Evolutionary conservation across 2,797 vertebrate species (phyloP).

Genomic region (Darevskia nairensis): DNA sequence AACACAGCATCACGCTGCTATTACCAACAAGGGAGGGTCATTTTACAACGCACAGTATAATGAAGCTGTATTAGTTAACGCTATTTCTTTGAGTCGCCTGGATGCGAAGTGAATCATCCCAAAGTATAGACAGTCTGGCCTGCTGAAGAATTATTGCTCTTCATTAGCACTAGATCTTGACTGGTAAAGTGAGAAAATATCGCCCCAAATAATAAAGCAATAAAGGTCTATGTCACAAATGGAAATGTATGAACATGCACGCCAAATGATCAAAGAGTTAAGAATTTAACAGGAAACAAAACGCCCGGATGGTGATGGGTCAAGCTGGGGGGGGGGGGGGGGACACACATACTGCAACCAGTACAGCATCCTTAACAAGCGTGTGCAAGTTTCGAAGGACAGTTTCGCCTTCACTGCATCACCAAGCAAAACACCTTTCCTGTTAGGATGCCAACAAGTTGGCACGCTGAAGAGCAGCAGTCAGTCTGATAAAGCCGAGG

Average conservation of each 20-base stretch:
- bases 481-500: too few species aligned
- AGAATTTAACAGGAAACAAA: not conserved
- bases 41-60: not conserved
- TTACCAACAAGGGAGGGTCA: conserved; percentile 36
- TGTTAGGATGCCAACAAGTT: too few species aligned
- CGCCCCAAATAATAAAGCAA: not conserved
- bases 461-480: too few species aligned
- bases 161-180: conserved; percentile 9
- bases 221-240: conserved; percentile 5
- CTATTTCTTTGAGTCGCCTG: not conserved
- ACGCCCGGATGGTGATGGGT: too few species aligned
- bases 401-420: not conserved
- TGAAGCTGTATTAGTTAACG: conserved; percentile 12
- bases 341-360: too few species aligned
- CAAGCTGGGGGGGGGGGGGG: too few species aligned
- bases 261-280: not conserved
- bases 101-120: not conserved
- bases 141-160: not conserved
- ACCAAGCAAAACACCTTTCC: not conserved
- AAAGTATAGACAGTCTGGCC: not conserved
- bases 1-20: conserved; percentile 41
- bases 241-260: not conserved
- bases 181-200: conserved; percentile 10
- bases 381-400: not conserved
- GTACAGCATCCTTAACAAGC: not conserved